Evolutionary conservation across 2,888 invertebrate species (phyloP), one percentile per base, ranked within the genome.

Genomic region (Galerucella nymphaeae): DNA sequence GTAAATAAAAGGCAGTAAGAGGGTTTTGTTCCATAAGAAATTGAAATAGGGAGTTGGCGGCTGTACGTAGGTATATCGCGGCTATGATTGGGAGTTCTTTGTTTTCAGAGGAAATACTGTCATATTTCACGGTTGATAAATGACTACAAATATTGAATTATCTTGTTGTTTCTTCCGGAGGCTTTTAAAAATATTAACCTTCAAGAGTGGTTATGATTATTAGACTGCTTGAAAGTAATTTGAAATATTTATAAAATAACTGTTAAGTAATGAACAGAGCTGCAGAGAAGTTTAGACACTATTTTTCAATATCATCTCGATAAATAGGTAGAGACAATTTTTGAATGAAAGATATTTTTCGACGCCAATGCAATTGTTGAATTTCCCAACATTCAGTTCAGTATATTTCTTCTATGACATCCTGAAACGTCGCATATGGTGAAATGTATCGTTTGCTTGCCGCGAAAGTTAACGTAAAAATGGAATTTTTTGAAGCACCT

Each of bases 401-500:
- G 61, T 42, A 42, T 62, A 62, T 62, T 62, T 62, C 61, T 62
- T 62, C 61, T 6, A 62, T 42, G 18, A 42, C 42, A 62, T 62
- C 42, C 42, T 11, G 11, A 42, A 62, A 38, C 59, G 69, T 57
- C 63, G 63, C 69, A 74, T 70, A 67, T 74, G 76, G 45, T 74
- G 70, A 70, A 72, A 75, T 75, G 74, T 75, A 76, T 73, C 73
- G 68, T 70, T 50, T 74, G 69, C 55, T 11, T 55, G 16, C 50
- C 59, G 45, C 68, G 66, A 74, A 74, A 75, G 66, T 74, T 76
- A 68, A 72, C 66, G 69, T 73, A 75, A 72, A 73, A 70, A 72
- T 73, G 65, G 72, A 77, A 74, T 23, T 75, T 76, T 75, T 71
- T 66, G 74, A 72, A 75, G 73, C 74, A 77, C 78, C 78, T 77